Conservation (phyloP, 2,888 invertebrate species). For the Cerceris rybyensis region DNA sequence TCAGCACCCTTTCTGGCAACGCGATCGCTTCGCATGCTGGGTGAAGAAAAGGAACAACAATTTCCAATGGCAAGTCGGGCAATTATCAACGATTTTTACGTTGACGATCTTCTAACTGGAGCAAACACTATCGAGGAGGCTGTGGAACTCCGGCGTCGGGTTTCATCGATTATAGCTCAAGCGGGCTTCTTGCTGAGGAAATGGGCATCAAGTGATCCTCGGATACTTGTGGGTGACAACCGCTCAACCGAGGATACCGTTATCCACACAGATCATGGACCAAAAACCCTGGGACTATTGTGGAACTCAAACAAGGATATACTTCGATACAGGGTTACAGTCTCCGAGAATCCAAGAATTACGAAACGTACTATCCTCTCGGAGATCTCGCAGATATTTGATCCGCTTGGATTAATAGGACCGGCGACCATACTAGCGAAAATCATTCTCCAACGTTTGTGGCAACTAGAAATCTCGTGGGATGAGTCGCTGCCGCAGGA, state of each 20-base stretch:
- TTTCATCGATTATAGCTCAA: neutral
- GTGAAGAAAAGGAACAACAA: neutral
- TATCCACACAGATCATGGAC: neutral
- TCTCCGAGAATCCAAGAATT: neutral
- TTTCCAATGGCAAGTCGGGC: neutral
- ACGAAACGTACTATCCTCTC: neutral
- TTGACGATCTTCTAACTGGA: neutral
- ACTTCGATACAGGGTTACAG: neutral
- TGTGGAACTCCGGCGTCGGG: neutral
- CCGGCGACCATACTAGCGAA: neutral
- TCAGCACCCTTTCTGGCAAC: neutral
- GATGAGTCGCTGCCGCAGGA: too few species aligned
- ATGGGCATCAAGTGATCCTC: neutral
- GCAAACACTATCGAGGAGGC: neutral
- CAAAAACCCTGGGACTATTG: neutral
- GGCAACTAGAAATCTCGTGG: constrained; percentile 3
- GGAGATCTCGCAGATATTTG: neutral
- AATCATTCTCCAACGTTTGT: constrained; percentile 6
- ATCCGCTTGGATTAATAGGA: neutral
- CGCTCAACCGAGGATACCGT: neutral
- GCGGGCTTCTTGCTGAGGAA: neutral
- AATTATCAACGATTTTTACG: neutral
- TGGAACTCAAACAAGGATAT: neutral
- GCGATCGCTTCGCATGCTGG: neutral
- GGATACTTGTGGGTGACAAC: neutral